Percentiles rank a stretch among this genome's conserved stretches.
Conservation (phyloP, 2,888 invertebrate species). For the Eustalomyia histrio region DNA sequence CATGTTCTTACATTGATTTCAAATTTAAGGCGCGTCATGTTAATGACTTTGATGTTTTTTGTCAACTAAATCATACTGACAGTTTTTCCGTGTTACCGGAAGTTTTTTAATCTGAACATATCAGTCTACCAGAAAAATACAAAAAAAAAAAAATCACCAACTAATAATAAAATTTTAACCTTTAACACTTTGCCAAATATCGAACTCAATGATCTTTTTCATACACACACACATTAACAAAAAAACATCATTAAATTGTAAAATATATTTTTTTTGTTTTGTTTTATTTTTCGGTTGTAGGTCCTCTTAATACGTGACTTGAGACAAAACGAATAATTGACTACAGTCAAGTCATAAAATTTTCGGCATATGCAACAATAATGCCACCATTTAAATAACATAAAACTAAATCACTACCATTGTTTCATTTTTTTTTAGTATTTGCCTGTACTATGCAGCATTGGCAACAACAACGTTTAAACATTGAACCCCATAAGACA, state of each 20-base stretch:
- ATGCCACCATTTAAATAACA: conserved; percentile 33
- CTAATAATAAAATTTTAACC: conserved; percentile 46
- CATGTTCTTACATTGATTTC: not conserved
- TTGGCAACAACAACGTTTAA: not conserved
- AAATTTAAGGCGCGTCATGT: conserved; percentile 51
- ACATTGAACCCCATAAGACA: not conserved
- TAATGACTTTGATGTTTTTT: conserved; percentile 60
- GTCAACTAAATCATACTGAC: conserved; percentile 50
- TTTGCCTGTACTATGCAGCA: not conserved
- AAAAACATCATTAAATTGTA: conserved; percentile 37
- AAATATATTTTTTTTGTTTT: conserved; percentile 8
- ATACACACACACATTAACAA: conserved; percentile 16
- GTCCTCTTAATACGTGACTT: conserved; percentile 57
- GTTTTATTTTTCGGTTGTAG: conserved; percentile 11
- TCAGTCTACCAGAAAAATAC: not conserved
- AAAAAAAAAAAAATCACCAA: conserved; percentile 19
- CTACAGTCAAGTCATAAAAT: not conserved
- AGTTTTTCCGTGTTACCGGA: conserved; percentile 56
- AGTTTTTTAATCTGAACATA: conserved; percentile 25
- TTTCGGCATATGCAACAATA: conserved; percentile 29
- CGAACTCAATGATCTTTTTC: conserved; percentile 17
- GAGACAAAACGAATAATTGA: conserved; percentile 1
- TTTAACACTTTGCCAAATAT: conserved; percentile 43
- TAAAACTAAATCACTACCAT: conserved; percentile 42
- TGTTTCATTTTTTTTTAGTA: not conserved